phyloP scores from a whole-genome alignment of 2,113 vertebrate genomes.

The Nothoprocta pentlandii region DNA sequence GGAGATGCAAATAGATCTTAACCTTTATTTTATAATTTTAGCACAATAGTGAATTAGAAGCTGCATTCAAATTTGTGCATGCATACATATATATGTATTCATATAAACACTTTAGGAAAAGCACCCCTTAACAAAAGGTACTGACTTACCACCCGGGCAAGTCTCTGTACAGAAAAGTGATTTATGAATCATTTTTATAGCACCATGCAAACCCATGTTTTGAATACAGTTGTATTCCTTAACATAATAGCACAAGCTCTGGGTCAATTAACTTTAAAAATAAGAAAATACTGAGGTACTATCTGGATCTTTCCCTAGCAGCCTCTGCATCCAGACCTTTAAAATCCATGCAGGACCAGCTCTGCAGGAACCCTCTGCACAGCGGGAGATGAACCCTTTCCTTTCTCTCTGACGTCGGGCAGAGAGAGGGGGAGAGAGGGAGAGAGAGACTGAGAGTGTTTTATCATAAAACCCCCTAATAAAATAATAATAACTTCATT shows the following conservation, averaged over 20 bases:
- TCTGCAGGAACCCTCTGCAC: neutral
- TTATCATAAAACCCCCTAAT: conserved; percentile 61
- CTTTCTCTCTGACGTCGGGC: neutral
- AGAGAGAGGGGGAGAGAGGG: neutral
- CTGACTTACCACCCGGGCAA: neutral
- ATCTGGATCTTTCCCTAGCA: neutral
- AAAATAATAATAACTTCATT: conserved; percentile 76
- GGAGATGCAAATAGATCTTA: neutral
- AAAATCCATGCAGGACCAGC: neutral
- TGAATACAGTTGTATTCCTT: neutral
- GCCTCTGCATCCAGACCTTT: neutral
- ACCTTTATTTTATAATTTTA: neutral
- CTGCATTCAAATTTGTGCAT: neutral
- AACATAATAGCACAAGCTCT: neutral
- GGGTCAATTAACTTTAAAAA: neutral
- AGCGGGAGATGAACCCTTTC: neutral
- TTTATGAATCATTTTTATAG: neutral
- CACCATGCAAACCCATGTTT: neutral
- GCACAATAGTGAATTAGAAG: neutral
- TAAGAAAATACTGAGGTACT: neutral
- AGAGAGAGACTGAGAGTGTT: neutral
- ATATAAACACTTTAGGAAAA: neutral
- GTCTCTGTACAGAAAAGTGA: neutral
- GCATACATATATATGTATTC: neutral
- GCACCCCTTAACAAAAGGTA: neutral